A percentile compares a stretch with the other conserved stretches of the same genome.
These are phyloP conservation scores for Netelia virgata DNA, from an alignment of 2,888 invertebrate genomes.

Conservation along the genomic window DNA sequence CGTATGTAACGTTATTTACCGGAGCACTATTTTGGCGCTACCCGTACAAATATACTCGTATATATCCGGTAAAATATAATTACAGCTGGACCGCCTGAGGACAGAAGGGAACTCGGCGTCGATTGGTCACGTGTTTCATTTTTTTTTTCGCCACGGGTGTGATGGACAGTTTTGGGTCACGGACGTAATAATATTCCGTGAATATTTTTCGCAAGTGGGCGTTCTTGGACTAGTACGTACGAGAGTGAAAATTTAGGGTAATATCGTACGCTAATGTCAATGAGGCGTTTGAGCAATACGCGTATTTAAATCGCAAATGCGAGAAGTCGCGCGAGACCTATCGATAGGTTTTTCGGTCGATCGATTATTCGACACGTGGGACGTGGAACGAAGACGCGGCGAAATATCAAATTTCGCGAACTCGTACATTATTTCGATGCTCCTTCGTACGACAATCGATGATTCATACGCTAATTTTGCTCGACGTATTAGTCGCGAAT, in stretches of 20 bases:
- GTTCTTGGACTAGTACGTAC: neutral
- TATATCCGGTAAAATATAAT: conserved; percentile 47
- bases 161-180: conserved; percentile 77
- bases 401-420: neutral
- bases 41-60: neutral
- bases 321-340: neutral
- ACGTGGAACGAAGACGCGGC: neutral
- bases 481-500: neutral
- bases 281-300: neutral
- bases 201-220: conserved; percentile 70
- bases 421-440: neutral
- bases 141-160: conserved; percentile 44
- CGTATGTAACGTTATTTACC: too few species aligned
- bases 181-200: conserved; percentile 69
- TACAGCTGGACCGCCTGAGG: conserved; percentile 57
- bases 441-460: neutral
- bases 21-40: conserved; percentile 2
- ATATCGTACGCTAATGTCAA: neutral
- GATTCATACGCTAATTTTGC: neutral
- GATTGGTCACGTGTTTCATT: conserved; percentile 61
- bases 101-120: conserved; percentile 48
- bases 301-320: neutral
- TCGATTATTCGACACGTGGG: neutral
- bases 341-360: neutral
- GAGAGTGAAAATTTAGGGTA: neutral